These are phyloP conservation scores for Monodelphis domestica DNA, from an alignment of 2,797 vertebrate species.

Conservation along the genomic window DNA sequence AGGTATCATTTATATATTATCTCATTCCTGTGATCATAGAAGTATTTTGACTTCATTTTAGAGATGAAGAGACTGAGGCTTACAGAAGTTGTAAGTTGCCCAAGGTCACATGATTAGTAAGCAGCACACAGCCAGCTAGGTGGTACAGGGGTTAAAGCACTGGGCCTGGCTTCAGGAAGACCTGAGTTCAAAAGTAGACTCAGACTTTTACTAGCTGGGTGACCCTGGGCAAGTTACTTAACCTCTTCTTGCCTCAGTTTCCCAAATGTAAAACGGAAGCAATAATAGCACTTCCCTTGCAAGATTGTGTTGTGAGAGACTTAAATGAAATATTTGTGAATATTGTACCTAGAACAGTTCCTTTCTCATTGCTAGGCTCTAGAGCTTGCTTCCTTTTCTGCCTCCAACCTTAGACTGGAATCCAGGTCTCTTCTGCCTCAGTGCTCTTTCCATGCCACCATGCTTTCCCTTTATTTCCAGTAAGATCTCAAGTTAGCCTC, in stretches of 20 bases:
- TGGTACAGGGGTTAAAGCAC: background rate
- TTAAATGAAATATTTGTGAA: background rate
- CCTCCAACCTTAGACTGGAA: background rate
- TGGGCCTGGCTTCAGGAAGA: too few relatives aligned
- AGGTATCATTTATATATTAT: background rate
- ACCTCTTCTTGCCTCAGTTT: background rate
- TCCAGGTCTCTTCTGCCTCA: background rate
- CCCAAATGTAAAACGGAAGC: background rate
- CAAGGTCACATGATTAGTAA: background rate
- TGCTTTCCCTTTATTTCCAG: background rate
- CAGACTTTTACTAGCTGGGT: too few relatives aligned
- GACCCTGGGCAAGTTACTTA: too few relatives aligned
- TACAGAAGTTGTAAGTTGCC: background rate
- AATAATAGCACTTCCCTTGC: background rate
- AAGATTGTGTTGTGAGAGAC: background rate
- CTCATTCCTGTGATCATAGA: background rate
- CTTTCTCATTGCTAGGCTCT: background rate
- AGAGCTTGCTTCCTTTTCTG: background rate
- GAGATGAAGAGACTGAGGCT: background rate
- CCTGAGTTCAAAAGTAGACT: too few relatives aligned
- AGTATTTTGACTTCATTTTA: background rate
- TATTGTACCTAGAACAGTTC: background rate
- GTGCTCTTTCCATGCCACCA: background rate
- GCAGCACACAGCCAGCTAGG: background rate
- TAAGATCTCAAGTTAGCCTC: background rate